Conservation (phyloP, 2,888 invertebrate genomes). For the Caenorhabditis sp. region DNA sequence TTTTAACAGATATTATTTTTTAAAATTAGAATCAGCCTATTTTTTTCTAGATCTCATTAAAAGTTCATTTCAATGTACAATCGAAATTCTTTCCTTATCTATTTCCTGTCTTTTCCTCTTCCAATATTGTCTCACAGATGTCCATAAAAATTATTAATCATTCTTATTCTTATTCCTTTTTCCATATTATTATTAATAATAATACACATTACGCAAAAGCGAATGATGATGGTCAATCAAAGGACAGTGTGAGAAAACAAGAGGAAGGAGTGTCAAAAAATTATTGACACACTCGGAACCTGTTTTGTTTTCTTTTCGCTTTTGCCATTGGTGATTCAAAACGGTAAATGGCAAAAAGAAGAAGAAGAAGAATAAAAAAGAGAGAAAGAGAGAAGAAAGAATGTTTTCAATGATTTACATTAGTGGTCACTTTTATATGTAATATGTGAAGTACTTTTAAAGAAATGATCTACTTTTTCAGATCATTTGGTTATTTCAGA, state of each 20-base stretch:
- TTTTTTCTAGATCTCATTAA: too few relatives aligned
- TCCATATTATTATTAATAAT: slow-evolving; percentile 12
- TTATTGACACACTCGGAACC: slow-evolving; percentile 45
- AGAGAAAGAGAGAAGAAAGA: neutral
- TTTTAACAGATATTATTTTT: too few relatives aligned
- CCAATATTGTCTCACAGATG: too few relatives aligned
- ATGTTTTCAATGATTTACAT: neutral
- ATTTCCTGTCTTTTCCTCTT: too few relatives aligned
- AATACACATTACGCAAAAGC: slow-evolving; percentile 27
- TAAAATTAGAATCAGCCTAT: too few relatives aligned
- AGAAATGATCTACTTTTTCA: too few relatives aligned
- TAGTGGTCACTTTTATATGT: neutral
- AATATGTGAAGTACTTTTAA: neutral
- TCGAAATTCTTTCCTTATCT: too few relatives aligned
- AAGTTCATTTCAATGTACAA: too few relatives aligned
- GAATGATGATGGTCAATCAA: slow-evolving; percentile 16
- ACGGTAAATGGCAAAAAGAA: neutral
- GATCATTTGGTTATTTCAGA: neutral
- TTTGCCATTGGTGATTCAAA: neutral
- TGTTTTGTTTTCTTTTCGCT: slow-evolving; percentile 14
- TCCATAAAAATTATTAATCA: too few relatives aligned
- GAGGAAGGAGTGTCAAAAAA: slow-evolving; percentile 39
- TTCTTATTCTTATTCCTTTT: too few relatives aligned
- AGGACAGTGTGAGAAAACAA: slow-evolving; percentile 29
- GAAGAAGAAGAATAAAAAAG: too few relatives aligned